Evolutionary conservation across 2,888 invertebrate species (phyloP).

Genomic region (Agriopis aurantiaria): DNA sequence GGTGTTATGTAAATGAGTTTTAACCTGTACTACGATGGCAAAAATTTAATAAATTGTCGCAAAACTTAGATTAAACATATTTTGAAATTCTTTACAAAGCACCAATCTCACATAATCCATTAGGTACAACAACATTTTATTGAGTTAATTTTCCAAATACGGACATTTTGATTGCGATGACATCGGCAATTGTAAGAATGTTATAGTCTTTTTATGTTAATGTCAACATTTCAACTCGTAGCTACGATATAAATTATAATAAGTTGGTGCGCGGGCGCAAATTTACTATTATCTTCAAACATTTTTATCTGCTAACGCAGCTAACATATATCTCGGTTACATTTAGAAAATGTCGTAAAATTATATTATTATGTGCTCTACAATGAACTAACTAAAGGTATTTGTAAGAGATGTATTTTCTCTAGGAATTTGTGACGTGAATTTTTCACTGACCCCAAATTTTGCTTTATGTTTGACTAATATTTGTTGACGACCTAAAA

Average conservation of each 20-base stretch:
- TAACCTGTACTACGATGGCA: too few species aligned
- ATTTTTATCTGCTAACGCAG: slow-evolving; percentile 65
- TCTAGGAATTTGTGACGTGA: background rate
- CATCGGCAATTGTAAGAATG: slow-evolving; percentile 73
- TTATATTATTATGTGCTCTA: slow-evolving; percentile 21
- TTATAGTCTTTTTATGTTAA: slow-evolving; percentile 81
- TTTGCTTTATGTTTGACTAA: background rate
- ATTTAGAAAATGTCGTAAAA: slow-evolving; percentile 39
- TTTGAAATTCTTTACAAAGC: slow-evolving; percentile 11
- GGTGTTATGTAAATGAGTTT: too few species aligned
- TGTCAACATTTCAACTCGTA: slow-evolving; percentile 62
- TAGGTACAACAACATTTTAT: slow-evolving; percentile 41
- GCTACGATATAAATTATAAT: slow-evolving; percentile 50
- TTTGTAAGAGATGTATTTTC: background rate
- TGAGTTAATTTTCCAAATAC: slow-evolving; percentile 64
- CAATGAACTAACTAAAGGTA: background rate
- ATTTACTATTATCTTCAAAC: slow-evolving; percentile 57
- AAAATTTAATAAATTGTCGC: background rate
- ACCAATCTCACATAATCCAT: slow-evolving; percentile 32
- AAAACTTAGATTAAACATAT: background rate
- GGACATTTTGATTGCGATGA: slow-evolving; percentile 64
- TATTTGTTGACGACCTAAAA: background rate
- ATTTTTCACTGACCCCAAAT: background rate
- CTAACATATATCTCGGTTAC: slow-evolving; percentile 50
- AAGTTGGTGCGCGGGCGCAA: slow-evolving; percentile 67